A percentile compares a stretch with the other conserved stretches of the same genome.
These are phyloP conservation scores for Phasianus colchicus DNA, from an alignment of 2,113 vertebrate genomes.

Conservation along the genomic window DNA sequence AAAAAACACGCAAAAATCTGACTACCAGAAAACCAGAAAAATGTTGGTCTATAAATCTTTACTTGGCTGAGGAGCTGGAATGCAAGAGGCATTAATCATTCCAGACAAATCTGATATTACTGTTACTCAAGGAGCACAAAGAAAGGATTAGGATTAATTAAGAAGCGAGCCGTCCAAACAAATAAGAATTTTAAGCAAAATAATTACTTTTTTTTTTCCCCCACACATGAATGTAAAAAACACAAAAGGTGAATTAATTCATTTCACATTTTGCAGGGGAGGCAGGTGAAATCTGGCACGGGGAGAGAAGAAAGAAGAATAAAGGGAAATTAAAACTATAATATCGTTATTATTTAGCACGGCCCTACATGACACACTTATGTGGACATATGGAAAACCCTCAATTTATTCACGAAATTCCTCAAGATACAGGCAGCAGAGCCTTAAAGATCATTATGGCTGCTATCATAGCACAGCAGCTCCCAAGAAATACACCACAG, in stretches of 20 bases:
- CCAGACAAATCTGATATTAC: slow-evolving; percentile 53
- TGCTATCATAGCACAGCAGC: background rate
- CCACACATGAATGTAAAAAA: background rate
- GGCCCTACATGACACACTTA: background rate
- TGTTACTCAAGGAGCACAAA: slow-evolving; percentile 50
- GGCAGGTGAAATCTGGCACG: background rate
- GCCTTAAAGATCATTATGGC: background rate
- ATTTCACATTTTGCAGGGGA: background rate
- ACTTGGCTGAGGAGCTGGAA: slow-evolving; percentile 4
- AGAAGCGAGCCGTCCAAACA: background rate
- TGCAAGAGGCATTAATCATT: slow-evolving; percentile 46
- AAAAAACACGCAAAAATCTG: background rate
- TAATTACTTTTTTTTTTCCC: slow-evolving; percentile 23
- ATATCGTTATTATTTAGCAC: background rate
- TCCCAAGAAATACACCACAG: background rate
- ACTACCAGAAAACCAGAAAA: slow-evolving; percentile 27
- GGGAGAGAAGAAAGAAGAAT: slow-evolving; percentile 1
- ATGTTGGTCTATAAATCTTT: slow-evolving; percentile 51
- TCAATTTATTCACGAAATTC: background rate
- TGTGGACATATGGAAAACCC: background rate
- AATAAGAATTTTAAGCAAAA: background rate
- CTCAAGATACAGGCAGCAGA: background rate
- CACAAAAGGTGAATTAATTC: slow-evolving; percentile 19
- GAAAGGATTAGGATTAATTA: slow-evolving; percentile 67
- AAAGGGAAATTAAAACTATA: background rate